Base-by-base conservation (phyloP, 2,113 vertebrate species). In the Cichladusa arquata region DNA sequence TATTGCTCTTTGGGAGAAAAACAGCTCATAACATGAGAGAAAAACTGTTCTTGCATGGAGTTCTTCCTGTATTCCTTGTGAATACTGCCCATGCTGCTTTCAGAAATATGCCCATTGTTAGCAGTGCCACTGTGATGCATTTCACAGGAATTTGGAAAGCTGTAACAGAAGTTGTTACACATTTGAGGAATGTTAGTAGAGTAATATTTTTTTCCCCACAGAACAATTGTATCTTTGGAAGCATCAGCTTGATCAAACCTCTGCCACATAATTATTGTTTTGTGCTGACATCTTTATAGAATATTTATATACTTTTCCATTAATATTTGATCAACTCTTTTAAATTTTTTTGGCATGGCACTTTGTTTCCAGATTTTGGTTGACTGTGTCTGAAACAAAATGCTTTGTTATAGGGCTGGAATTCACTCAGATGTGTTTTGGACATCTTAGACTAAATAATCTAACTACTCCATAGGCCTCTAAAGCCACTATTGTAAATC, bases 151-250 rank as follows among this genome's bases (percentile, higher is more conserved):
- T 95, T 86, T 95, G 62, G 70, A 94, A 93, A 65, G 38, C 69
- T 90, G 51, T 19, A 88, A 81, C 40, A 83, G 58, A 80, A 86
- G n/a, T 67, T 66, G 38, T 82, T 81, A 56, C 50, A 38, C 40
- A 67, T 58, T 92, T 96, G 81, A 84, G 64, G 29, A 88, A 60
- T 77, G 22, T 66, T 91, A 74, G 67, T n/a, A 79, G 33, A 44
- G 45, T 54, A 67, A 57, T 80, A 29, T 26, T 69, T 85, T 80
- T 86, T 82, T 53, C n/a, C 72, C 70, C 25, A 38, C 28, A 82
- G 83, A 86, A 80, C 93, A 93, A 73, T 92, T 96, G 78, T 15
- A 12, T 91, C 54, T 95, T 91, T 95, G 83, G 86, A 94, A 76
- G 4, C 3, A 0, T 56, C 54, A 90, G 56, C 97, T 95, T 95